These are phyloP conservation scores for Mormyrus lacerda DNA, from an alignment of 2,113 vertebrate species.

Conservation along the genomic window DNA sequence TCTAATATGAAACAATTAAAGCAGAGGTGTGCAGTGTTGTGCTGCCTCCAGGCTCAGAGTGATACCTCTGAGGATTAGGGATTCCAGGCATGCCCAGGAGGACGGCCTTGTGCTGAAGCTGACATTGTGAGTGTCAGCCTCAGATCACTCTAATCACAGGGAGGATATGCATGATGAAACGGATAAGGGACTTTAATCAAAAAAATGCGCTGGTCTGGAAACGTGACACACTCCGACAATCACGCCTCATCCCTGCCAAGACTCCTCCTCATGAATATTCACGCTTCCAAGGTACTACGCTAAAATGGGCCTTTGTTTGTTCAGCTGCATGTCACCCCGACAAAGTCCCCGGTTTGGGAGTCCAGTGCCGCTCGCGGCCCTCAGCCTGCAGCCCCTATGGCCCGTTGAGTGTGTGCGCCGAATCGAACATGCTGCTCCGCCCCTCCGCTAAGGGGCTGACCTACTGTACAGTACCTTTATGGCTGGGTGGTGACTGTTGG, in stretches of 20 bases:
- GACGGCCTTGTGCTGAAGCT: conserved; percentile 81
- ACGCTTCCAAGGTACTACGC: conserved; percentile 79
- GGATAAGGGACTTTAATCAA: conserved; percentile 99
- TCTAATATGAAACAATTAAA: conserved; percentile 13
- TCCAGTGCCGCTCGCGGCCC: neutral
- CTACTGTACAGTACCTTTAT: neutral
- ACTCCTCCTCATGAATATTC: conserved; percentile 92
- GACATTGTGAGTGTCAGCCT: conserved; percentile 99
- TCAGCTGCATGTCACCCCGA: conserved; percentile 35
- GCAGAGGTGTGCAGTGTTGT: neutral
- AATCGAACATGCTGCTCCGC: neutral
- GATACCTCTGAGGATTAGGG: conserved; percentile 62
- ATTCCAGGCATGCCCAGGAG: conserved; percentile 85
- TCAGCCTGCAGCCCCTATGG: conserved; percentile 47
- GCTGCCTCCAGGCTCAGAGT: conserved; percentile 16
- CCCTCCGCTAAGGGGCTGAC: neutral
- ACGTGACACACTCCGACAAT: conserved; percentile 94
- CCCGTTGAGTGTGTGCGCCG: neutral
- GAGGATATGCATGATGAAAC: conserved; percentile 99
- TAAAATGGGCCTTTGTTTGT: conserved; percentile 82
- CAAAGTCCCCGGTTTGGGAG: conserved; percentile 24
- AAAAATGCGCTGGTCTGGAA: conserved; percentile 99
- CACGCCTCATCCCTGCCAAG: conserved; percentile 89
- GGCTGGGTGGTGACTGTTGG: neutral
- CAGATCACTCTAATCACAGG: conserved; percentile 99